Percentiles rank a stretch among this genome's conserved stretches.
Evolutionary conservation across 2,888 invertebrate species (phyloP).

Genomic region (Lepidochrysops patricia): DNA sequence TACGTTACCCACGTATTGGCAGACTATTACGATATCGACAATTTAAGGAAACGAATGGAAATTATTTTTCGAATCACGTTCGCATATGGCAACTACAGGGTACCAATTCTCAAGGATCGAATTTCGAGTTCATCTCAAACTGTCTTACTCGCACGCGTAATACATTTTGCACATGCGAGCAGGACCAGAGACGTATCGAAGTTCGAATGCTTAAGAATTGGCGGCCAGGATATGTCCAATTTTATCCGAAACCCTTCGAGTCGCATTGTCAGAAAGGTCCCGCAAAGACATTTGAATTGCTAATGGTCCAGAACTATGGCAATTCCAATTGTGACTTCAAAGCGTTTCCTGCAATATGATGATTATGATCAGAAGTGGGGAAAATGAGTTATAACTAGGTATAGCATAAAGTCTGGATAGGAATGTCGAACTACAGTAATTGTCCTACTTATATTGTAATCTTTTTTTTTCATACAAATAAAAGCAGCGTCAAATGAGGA

Average conservation of each 20-base stretch:
- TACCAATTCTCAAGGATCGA: too few relatives aligned
- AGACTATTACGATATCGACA: neutral
- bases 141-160: too few relatives aligned
- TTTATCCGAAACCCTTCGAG: slow-evolving; percentile 31
- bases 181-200: too few relatives aligned
- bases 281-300: slow-evolving; percentile 33
- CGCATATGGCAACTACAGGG: slow-evolving; percentile 42
- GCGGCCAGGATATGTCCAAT: slow-evolving; percentile 36
- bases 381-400: neutral
- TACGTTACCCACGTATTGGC: neutral
- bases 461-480: too few relatives aligned
- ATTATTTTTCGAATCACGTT: slow-evolving; percentile 30
- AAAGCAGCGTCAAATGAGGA: too few relatives aligned
- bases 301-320: slow-evolving; percentile 28
- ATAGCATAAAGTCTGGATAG: too few relatives aligned
- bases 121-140: too few relatives aligned
- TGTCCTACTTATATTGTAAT: too few relatives aligned
- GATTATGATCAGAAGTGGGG: neutral
- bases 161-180: too few relatives aligned
- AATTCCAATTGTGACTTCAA: slow-evolving; percentile 26
- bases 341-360: slow-evolving; percentile 16
- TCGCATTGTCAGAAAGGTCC: slow-evolving; percentile 29
- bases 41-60: neutral
- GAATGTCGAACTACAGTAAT: too few relatives aligned
- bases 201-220: too few relatives aligned